These are phyloP conservation scores for Ascidia mentula DNA, from an alignment of 23 tunicate species.

Conservation along the genomic window DNA sequence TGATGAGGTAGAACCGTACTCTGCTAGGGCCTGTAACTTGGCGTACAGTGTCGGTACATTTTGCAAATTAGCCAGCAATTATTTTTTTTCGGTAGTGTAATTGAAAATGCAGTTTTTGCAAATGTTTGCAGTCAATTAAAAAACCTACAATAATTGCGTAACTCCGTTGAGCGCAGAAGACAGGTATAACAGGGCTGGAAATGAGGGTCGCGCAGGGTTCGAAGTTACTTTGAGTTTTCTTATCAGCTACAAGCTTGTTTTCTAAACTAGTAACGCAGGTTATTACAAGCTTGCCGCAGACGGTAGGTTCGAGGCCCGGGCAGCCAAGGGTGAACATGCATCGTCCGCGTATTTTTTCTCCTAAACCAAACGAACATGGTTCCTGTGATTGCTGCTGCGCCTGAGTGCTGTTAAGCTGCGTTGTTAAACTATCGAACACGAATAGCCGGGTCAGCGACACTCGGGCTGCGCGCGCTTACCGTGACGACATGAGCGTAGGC, in stretches of 20 bases:
- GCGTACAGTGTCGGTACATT: neutral
- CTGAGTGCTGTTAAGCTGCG: no score
- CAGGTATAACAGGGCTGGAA: neutral
- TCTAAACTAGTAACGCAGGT: neutral
- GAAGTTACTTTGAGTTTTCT: neutral
- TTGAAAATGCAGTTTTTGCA: no score
- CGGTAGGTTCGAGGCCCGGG: no score
- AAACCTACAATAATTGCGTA: no score
- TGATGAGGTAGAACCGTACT: slow-evolving; percentile 2
- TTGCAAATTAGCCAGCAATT: neutral
- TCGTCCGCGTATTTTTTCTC: no score
- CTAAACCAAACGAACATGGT: no score
- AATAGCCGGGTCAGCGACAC: neutral
- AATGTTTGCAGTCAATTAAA: no score
- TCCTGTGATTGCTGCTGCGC: no score
- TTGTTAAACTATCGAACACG: no score
- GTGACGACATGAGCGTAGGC: slow-evolving; percentile 25
- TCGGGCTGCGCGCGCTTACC: neutral
- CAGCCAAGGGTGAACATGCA: no score
- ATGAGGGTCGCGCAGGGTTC: slow-evolving; percentile 4
- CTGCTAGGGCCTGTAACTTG: neutral
- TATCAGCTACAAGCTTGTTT: neutral
- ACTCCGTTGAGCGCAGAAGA: no score
- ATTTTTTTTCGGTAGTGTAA: neutral
- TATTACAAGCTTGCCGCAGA: neutral